Percentiles rank a stretch among this genome's conserved stretches.
phyloP scores from a whole-genome alignment of 1,140 invertebrate species.

The Geopemphigus sp. region DNA sequence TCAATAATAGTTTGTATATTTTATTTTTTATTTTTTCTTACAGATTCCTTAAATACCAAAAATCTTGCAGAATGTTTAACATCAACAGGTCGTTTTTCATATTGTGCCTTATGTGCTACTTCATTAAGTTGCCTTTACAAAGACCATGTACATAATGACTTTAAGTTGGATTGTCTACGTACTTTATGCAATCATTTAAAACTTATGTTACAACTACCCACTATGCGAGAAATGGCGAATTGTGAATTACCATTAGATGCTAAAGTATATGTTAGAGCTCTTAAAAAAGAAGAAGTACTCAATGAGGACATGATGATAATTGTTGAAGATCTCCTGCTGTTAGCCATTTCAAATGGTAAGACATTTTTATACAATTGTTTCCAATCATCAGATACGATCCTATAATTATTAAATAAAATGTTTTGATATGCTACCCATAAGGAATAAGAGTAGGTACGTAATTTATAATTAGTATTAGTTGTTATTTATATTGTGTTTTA shows the following conservation, averaged over 20 bases:
- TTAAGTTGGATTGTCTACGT: constrained; percentile 21
- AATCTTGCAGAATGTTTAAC: constrained; percentile 31
- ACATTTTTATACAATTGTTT: neutral
- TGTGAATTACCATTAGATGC: constrained; percentile 45
- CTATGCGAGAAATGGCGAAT: constrained; percentile 44
- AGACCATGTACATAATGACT: constrained; percentile 14
- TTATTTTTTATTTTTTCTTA: neutral
- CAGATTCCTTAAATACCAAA: constrained; percentile 13
- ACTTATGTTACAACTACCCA: constrained; percentile 36
- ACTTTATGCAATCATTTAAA: constrained; percentile 29
- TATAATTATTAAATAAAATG: constrained; percentile 10
- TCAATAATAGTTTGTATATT: neutral
- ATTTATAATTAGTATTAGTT: neutral
- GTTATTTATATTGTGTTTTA: neutral
- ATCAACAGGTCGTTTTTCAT: constrained; percentile 38
- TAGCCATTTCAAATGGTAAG: constrained; percentile 45
- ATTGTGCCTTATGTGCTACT: constrained; percentile 44
- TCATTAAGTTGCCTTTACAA: constrained; percentile 25
- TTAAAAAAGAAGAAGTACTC: constrained; percentile 44
- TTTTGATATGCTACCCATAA: neutral
- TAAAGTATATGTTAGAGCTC: constrained; percentile 30
- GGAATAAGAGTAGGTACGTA: constrained; percentile 19
- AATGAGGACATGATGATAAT: constrained; percentile 21
- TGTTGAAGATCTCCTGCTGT: constrained; percentile 31
- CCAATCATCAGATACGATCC: neutral